These are phyloP conservation scores for Malacosoma neustria DNA, from an alignment of 2,888 invertebrate species.

Conservation along the genomic window DNA sequence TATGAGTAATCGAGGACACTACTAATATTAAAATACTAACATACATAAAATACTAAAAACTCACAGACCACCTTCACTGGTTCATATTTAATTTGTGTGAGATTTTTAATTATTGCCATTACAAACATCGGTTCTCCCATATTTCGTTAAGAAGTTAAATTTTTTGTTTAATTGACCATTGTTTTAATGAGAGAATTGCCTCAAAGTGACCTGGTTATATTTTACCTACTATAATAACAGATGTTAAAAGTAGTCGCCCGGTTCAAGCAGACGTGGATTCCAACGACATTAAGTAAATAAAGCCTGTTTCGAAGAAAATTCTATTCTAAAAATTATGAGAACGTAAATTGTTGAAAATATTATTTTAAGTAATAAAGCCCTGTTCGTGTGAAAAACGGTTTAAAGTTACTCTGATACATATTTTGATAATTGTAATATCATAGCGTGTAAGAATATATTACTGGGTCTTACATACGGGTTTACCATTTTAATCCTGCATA, in stretches of 20 bases:
- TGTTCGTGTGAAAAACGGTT: too few relatives aligned
- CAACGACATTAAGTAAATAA: neutral
- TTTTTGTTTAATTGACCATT: constrained; percentile 62
- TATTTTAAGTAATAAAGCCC: neutral
- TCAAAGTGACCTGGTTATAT: constrained; percentile 53
- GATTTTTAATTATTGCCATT: constrained; percentile 2
- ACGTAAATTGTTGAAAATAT: neutral
- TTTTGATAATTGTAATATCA: too few relatives aligned
- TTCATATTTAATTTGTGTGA: neutral
- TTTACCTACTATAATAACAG: constrained; percentile 41
- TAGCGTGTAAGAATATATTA: too few relatives aligned
- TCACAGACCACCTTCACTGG: neutral
- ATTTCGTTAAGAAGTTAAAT: constrained; percentile 31
- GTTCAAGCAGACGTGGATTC: constrained; percentile 13
- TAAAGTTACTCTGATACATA: too few relatives aligned
- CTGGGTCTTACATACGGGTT: too few relatives aligned
- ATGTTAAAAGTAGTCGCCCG: constrained; percentile 61
- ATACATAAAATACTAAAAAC: too few relatives aligned
- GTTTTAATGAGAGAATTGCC: constrained; percentile 58
- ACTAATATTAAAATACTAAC: neutral
- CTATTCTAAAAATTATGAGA: neutral
- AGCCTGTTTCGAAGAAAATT: neutral
- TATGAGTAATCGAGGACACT: neutral
- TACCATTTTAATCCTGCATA: neutral
- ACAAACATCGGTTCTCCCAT: constrained; percentile 40